Base-by-base conservation (phyloP, 1,140 invertebrate genomes). In the Hypothenemus hampei region DNA sequence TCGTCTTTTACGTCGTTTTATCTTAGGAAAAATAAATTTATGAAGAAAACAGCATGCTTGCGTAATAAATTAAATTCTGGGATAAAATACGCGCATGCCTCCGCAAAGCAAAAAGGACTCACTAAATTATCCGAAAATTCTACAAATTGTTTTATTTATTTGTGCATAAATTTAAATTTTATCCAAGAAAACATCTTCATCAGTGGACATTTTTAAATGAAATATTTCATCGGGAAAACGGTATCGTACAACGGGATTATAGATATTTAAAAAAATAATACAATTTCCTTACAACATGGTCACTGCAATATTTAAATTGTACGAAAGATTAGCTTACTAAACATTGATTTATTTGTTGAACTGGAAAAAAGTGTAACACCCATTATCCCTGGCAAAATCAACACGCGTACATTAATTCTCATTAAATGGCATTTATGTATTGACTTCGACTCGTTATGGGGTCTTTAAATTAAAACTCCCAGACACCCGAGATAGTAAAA, bases 21-120 rank as follows among this genome's bases (percentile, higher is more conserved):
- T 48, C 45, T 48, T 13, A 48, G 45, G 5, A 19, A 35, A 48
- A 48, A 48, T 31, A 48, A 33, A 48, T 48, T 48, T 48, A 33
- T 22, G 13, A 46, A 33, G 21, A 19, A 46, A 46, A 46, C 43
- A 15, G 29, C 21, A 29, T 46, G 13, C 43, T 18, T 5, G 23
- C 6, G 11, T 15, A 11, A 46, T 46, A 46, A 46, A 46, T 46
- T 46, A 46, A 26, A 46, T 33, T 29, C n/a, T 13, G 29, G 43
- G 43, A 33, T 33, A 33, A 46, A 26, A 46, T 46, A 46, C 23
- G 29, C 19, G 43, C 20, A 26, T 7, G 43, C 15, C 29, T 18
- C 15, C 10, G 4, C 18, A 20, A n/a, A n/a, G 24, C 21, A 8
- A 15, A 20, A 20, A 46, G 37, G 21, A 40, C 6, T 20, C 37